Conservation (phyloP, 2,888 invertebrate genomes). For the Heliconius aoede region DNA sequence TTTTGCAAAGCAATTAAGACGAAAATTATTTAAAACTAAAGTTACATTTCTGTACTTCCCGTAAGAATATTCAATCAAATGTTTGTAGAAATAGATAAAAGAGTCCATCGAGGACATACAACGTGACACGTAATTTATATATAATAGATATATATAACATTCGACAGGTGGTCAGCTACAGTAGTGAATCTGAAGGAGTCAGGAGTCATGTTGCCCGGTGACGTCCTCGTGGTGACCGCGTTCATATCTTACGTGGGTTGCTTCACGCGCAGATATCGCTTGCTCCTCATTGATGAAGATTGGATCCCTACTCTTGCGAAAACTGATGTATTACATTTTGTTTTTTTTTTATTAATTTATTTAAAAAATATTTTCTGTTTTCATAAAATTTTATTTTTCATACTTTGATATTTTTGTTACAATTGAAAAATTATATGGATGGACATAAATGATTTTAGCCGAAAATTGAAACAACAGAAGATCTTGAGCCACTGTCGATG, state of each 20-base stretch:
- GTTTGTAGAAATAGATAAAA: too few species aligned
- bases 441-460: slow-evolving; percentile 69
- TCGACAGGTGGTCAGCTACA: slow-evolving; percentile 73
- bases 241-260: slow-evolving; percentile 98
- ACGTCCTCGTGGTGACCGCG: slow-evolving; percentile 93
- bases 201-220: slow-evolving; percentile 92
- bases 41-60: too few species aligned
- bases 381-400: not conserved
- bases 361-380: not conserved
- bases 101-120: too few species aligned
- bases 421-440: not conserved
- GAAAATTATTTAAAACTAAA: too few species aligned
- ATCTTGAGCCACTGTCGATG: slow-evolving; percentile 91
- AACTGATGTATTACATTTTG: slow-evolving; percentile 77
- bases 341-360: not conserved
- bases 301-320: slow-evolving; percentile 92
- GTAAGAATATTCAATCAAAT: too few species aligned
- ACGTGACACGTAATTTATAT: too few species aligned
- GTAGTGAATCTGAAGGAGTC: slow-evolving; percentile 86
- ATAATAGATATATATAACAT: too few species aligned
- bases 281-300: slow-evolving; percentile 89
- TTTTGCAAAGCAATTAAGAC: too few species aligned
- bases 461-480: slow-evolving; percentile 90
- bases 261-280: slow-evolving; percentile 92
- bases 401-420: not conserved